phyloP scores from a whole-genome alignment of 2,113 vertebrate species.

The Thamnophis sirtalis region DNA sequence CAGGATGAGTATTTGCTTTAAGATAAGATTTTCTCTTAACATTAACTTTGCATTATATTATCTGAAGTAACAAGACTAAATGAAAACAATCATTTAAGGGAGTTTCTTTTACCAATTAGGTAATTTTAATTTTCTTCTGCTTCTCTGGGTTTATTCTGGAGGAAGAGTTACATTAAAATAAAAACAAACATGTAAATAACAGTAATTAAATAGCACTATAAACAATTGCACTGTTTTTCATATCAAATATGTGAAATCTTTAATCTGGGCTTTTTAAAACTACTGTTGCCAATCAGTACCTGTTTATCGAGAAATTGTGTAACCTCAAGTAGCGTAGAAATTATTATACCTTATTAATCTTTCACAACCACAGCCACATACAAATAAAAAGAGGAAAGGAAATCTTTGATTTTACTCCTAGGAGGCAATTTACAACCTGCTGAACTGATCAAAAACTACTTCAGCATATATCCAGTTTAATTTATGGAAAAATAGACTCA shows the following conservation, averaged over 20 bases:
- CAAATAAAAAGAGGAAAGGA: background rate
- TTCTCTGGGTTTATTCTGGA: background rate
- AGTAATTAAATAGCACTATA: background rate
- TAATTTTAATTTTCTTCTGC: background rate
- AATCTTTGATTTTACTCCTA: background rate
- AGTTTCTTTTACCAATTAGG: background rate
- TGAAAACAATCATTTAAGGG: background rate
- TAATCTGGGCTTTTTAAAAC: background rate
- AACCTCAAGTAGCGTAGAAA: background rate
- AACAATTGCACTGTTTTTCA: background rate
- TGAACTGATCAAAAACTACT: background rate
- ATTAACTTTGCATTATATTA: background rate
- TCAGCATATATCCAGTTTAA: background rate
- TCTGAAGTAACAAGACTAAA: background rate
- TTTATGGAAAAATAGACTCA: background rate
- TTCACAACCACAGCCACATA: background rate
- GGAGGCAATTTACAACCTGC: background rate
- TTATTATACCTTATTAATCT: background rate
- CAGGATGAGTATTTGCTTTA: background rate
- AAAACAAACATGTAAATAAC: background rate
- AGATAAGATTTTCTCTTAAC: background rate
- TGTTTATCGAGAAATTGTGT: background rate
- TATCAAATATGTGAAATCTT: background rate
- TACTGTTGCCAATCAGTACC: background rate
- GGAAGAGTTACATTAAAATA: background rate